phyloP scores from a whole-genome alignment of 2,113 vertebrate genomes.

The Gallinago media region DNA sequence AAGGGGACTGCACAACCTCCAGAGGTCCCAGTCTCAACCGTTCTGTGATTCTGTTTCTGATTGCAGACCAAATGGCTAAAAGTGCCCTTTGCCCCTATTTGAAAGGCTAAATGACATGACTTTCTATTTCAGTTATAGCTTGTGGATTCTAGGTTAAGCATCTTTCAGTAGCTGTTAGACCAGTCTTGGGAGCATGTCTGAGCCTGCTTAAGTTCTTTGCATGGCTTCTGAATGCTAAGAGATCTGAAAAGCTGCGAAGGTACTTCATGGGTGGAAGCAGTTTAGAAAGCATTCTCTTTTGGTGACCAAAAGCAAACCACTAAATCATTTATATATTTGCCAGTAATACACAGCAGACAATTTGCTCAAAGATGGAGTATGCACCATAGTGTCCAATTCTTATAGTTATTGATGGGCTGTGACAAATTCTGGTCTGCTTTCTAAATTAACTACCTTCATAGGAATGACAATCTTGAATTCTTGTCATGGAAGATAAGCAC shows the following conservation, averaged over 20 bases:
- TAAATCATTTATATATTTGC: neutral
- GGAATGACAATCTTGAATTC: neutral
- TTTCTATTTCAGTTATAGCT: neutral
- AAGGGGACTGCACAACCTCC: neutral
- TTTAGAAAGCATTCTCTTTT: neutral
- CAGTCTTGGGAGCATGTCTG: constrained; percentile 2
- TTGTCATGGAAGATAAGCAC: neutral
- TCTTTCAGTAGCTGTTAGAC: constrained; percentile 10
- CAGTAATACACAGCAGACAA: neutral
- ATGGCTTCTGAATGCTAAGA: neutral
- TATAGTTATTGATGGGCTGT: neutral
- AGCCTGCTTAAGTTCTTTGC: neutral
- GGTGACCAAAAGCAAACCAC: neutral
- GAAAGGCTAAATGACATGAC: neutral
- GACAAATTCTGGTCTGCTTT: neutral
- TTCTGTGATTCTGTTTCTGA: neutral
- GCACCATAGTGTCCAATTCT: neutral
- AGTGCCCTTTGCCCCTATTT: neutral
- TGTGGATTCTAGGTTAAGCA: neutral
- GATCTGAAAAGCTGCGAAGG: neutral
- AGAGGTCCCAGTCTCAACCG: accelerated
- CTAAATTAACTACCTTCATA: neutral
- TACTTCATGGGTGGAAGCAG: neutral
- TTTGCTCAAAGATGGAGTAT: neutral
- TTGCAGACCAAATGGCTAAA: neutral